Percentiles rank a stretch among this genome's conserved stretches.
These are phyloP conservation scores for Hapalemur alaotrensis DNA, from an alignment of 2,797 vertebrate genomes.

Conservation along the genomic window DNA sequence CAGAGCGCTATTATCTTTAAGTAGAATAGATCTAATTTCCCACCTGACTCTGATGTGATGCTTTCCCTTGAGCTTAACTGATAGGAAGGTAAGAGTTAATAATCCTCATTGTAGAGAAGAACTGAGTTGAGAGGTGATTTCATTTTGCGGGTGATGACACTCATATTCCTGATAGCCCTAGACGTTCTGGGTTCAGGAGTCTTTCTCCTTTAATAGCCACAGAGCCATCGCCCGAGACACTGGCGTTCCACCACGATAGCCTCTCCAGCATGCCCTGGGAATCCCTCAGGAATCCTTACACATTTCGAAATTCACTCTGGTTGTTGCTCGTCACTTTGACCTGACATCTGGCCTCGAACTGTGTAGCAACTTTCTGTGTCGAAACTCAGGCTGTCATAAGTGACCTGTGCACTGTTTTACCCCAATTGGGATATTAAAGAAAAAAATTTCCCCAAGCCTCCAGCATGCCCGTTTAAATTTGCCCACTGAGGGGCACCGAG, in stretches of 20 bases:
- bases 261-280: background rate
- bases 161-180: background rate
- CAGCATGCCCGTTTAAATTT: background rate
- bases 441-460: background rate
- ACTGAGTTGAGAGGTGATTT: background rate
- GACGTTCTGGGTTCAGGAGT: background rate
- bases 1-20: constrained; percentile 56
- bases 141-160: background rate
- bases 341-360: background rate
- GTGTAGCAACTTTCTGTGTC: background rate
- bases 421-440: background rate
- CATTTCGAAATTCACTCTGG: background rate
- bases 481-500: background rate
- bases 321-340: background rate
- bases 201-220: constrained; percentile 2
- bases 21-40: constrained; percentile 51
- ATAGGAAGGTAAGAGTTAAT: background rate
- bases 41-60: background rate
- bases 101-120: background rate
- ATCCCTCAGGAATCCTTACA: background rate
- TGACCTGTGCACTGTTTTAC: background rate
- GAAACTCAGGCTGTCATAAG: background rate
- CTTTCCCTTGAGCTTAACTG: background rate
- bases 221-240: background rate
- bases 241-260: background rate